Base-by-base conservation (phyloP, 2,888 invertebrate species). In the Phortica magna region DNA sequence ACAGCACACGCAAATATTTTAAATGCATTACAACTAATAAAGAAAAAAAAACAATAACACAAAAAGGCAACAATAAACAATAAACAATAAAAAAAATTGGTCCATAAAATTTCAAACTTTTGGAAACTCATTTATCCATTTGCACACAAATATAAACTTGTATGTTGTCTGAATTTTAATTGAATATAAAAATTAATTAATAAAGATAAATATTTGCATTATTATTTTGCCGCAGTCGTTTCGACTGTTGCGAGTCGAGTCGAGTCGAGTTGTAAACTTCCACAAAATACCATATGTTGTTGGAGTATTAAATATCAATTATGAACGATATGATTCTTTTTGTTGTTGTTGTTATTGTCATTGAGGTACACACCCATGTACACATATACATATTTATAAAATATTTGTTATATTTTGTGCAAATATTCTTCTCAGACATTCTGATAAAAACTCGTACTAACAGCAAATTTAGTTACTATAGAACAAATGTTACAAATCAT, bases 11-110 rank as follows among this genome's bases (percentile, higher is more conserved):
- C 59, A 59, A 59, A 59, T 59, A 19, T 59, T 59, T 59, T 14
- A 43, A 72, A 76, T 74, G 61, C 17, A 43, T 12, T 59, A 12
- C 9, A 70, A 72, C 79, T 80, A 78, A 74, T 79, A 76, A 77
- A 61, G 19, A 57, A 53, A 64, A 10, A 57, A 59, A 7, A 55
- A 57, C 1, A 72, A n/a, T 57, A 73, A 73, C 2, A 22, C 4
- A 7, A 67, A 75, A 53, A 68, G 72, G 7, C 22, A 41, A 71
- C 19, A 59, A 59, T 31, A 57, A 57, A 75, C 74, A 48, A 19
- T 22, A 43, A 61, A 17, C 10, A 12, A 9, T 61, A 70, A 70
- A 48, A 70, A 48, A 42, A 48, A n/a, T 17, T 0, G 7, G 0
- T 39, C 4, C 65, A 14, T 39, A 12, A 22, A 14, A 10, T 65